Evolutionary conservation across 2,797 vertebrate genomes (phyloP), one percentile per base, ranked within the genome.

Genomic region (Tolypeutes matacus): DNA sequence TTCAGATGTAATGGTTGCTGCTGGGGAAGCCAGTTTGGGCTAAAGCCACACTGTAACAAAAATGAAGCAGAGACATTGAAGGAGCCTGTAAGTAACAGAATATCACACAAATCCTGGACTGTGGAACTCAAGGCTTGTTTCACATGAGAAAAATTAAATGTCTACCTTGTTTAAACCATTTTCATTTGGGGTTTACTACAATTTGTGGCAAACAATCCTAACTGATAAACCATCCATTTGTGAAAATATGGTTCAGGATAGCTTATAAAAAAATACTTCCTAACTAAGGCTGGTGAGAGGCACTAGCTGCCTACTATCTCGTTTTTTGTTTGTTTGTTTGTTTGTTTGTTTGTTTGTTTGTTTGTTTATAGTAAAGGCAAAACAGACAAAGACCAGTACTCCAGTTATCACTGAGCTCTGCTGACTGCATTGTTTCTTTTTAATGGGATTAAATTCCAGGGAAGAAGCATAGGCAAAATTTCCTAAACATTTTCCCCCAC

Each of bases 211-310:
- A 82, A 64, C 10, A 85, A 86, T 73, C 23, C 15, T 31, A 83
- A 39, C 10, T 18, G 12, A 78, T 27, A 53, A 3, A 23, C 29
- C 27, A 58, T 15, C 49, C 29, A 87, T 73, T 87, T 91, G 25
- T 85, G 58, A 81, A 84, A 93, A 92, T 81, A 78, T 3, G 5
- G 9, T 81, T 93, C 67, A 93, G 42, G 36, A 91, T 67, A 72
- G 91, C 58, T 88, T 58, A 25, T 5, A 53, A 53, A 53, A 53
- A 53, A 53, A 15, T 62, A 36, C 5, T 92, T 90, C 82, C 78
- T 62, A 93, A 70, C 42, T 8, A 78, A 46, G 12, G 3, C 42
- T 64, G 12, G 17, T 70, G n/a, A 13, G 6, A n/a, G 58, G 11
- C 12, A 56, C 0, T 18, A 49, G 5, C 64, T 93, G n/a, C n/a